Evolutionary conservation across 2,888 invertebrate genomes (phyloP).

Genomic region (Ischnus inquisitorius): DNA sequence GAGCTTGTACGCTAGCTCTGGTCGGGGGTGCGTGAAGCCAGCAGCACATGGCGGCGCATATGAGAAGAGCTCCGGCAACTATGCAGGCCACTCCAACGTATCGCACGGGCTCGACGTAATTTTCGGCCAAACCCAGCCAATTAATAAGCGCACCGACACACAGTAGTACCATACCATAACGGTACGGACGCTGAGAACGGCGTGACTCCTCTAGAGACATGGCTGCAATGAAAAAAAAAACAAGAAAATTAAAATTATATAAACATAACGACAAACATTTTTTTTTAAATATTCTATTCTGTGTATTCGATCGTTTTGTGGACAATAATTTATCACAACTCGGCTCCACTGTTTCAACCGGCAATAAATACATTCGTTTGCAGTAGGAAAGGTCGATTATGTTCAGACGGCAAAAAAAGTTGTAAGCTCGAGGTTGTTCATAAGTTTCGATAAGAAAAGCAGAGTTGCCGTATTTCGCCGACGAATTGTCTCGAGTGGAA

Average conservation of each 20-base stretch:
- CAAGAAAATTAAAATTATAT: neutral
- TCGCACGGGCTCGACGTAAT: constrained; percentile 90
- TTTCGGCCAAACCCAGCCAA: constrained; percentile 91
- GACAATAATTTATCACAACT: too few relatives aligned
- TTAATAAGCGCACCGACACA: constrained; percentile 91
- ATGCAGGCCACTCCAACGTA: constrained; percentile 92
- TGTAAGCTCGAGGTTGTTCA: constrained; percentile 22
- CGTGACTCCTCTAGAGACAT: constrained; percentile 90
- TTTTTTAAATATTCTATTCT: too few relatives aligned
- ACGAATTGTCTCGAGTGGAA: constrained; percentile 9
- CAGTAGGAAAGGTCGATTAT: constrained; percentile 51
- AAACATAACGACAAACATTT: neutral
- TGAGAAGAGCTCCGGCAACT: constrained; percentile 90
- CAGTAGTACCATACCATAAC: constrained; percentile 91
- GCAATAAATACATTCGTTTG: neutral
- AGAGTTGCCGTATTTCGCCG: neutral
- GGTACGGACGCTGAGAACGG: constrained; percentile 90
- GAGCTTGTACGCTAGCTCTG: constrained; percentile 78
- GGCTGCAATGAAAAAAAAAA: constrained; percentile 85
- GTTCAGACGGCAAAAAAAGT: constrained; percentile 18
- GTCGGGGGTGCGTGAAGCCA: constrained; percentile 87
- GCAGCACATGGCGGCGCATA: constrained; percentile 91
- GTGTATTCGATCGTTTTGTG: too few relatives aligned
- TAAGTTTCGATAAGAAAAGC: constrained; percentile 11
- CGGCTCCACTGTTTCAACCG: neutral